Conservation (phyloP, 2,888 invertebrate genomes). For the Amblyjoppa proteus region DNA sequence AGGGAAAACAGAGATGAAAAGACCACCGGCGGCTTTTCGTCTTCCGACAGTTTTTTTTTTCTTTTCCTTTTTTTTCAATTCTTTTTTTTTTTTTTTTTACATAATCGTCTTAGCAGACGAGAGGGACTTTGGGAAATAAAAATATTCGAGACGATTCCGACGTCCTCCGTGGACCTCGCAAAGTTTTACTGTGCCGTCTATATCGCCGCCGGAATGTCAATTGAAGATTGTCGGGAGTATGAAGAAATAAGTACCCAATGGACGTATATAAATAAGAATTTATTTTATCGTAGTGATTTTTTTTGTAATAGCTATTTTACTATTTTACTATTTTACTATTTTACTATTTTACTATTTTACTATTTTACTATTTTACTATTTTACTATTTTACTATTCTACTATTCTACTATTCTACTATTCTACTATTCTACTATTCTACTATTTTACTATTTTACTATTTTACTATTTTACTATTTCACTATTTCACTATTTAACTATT, state of each 20-base stretch:
- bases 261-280: neutral
- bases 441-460: too few species aligned
- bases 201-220: slow-evolving; percentile 12
- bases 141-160: slow-evolving; percentile 67
- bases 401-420: too few species aligned
- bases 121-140: slow-evolving; percentile 49
- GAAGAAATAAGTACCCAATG: slow-evolving; percentile 24
- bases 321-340: too few species aligned
- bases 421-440: too few species aligned
- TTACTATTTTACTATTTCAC: too few species aligned
- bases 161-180: slow-evolving; percentile 34
- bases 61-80: slow-evolving; percentile 53
- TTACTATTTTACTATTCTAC: too few species aligned
- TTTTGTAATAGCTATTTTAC: too few species aligned
- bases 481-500: too few species aligned
- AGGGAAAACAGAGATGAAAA: slow-evolving; percentile 46
- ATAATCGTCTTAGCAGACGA: slow-evolving; percentile 79
- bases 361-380: too few species aligned
- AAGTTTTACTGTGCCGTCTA: neutral
- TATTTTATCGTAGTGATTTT: neutral
- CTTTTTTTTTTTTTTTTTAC: slow-evolving; percentile 71
- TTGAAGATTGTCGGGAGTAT: slow-evolving; percentile 18
- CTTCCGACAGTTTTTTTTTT: slow-evolving; percentile 80
- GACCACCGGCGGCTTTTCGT: slow-evolving; percentile 77
- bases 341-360: too few species aligned